Percentiles rank a stretch among this genome's conserved stretches.
Conservation (phyloP, 2,797 vertebrate species). For the Rhinichthys osculus region DNA sequence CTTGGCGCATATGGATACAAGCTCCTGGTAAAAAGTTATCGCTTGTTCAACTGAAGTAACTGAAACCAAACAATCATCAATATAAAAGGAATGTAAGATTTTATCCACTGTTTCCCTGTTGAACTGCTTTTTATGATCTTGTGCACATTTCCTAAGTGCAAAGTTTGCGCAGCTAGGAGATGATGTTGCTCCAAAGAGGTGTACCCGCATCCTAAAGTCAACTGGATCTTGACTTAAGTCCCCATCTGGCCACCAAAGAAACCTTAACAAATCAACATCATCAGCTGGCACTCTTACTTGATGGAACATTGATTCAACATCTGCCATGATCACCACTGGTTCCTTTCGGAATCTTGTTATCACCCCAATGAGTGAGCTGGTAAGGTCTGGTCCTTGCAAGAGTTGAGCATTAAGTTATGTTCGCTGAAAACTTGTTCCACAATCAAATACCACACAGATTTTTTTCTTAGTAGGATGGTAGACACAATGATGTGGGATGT, state of each 20-base stretch:
- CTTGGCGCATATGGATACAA: not conserved
- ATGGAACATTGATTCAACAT: conserved; percentile 41
- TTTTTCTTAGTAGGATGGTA: too few relatives aligned
- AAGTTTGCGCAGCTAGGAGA: too few relatives aligned
- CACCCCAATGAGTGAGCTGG: conserved; percentile 36
- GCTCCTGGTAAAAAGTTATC: not conserved
- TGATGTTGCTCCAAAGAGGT: too few relatives aligned
- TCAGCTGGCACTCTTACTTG: conserved; percentile 16
- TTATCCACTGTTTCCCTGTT: too few relatives aligned
- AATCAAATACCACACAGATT: conserved; percentile 4
- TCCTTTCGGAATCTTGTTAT: conserved; percentile 1
- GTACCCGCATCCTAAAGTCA: too few relatives aligned
- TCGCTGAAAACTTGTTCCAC: conserved; percentile 17
- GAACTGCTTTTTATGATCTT: too few relatives aligned
- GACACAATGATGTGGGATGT: too few relatives aligned
- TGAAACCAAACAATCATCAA: too few relatives aligned
- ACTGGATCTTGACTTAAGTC: too few relatives aligned
- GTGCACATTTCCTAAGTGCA: too few relatives aligned
- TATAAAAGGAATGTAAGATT: too few relatives aligned
- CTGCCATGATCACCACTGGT: conserved; percentile 30
- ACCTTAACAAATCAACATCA: not conserved
- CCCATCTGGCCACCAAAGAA: too few relatives aligned
- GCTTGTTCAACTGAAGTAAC: not conserved
- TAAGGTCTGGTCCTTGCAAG: conserved; percentile 30
- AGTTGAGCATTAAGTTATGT: conserved; percentile 36